Percentiles rank a stretch among this genome's conserved stretches.
Evolutionary conservation across 2,113 vertebrate species (phyloP).

Genomic region (Podilymbus podiceps): DNA sequence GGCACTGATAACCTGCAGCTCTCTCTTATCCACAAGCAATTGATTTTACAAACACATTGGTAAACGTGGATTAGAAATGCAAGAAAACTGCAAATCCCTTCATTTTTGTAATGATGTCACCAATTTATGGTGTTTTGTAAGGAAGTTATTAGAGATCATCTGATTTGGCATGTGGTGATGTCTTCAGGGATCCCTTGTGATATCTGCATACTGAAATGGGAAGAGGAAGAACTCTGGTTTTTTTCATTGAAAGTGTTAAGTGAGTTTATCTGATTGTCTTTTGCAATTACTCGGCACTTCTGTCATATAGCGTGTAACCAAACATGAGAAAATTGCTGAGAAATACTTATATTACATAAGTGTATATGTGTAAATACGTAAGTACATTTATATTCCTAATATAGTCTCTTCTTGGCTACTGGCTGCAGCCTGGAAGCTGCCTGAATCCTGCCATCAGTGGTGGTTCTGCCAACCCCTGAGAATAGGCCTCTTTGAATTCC

Average conservation of each 20-base stretch:
- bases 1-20: neutral
- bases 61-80: neutral
- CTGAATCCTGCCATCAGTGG: neutral
- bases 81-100: neutral
- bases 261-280: neutral
- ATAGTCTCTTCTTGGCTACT: neutral
- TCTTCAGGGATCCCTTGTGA: neutral
- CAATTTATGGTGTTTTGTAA: neutral
- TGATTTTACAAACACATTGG: neutral
- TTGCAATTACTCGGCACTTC: neutral
- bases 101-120: neutral
- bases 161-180: neutral
- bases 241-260: neutral
- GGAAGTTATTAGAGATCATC: neutral
- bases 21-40: neutral
- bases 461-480: neutral
- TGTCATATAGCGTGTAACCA: neutral
- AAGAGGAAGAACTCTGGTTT: neutral
- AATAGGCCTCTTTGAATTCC: slow-evolving; percentile 43
- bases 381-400: neutral
- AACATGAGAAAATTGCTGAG: neutral
- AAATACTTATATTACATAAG: neutral
- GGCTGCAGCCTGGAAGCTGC: neutral
- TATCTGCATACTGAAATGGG: neutral
- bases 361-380: neutral